Base-by-base conservation (phyloP, 2,888 invertebrate genomes). In the Drosophila nigricruria region DNA sequence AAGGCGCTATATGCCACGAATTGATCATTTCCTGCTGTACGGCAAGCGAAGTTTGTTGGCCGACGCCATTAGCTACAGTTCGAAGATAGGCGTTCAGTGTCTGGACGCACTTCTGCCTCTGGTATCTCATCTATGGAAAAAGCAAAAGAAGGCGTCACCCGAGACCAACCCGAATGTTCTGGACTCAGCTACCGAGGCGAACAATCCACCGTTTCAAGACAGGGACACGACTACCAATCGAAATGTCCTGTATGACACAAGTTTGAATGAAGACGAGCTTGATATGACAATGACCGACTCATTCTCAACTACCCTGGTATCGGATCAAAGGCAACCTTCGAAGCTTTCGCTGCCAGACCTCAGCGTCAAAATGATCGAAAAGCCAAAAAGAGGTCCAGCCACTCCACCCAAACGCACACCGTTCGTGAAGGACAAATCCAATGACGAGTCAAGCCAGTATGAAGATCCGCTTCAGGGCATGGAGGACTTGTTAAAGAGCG, bases 21-120 rank as follows among this genome's bases (percentile, higher is more conserved):
- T 86, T 12, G 88, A 87, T 42, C 20, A 72, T n/a, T 78, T 82
- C 43, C 16, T 89, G 42, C 5, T 38, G 16, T 63, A 72, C 5
- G 76, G 74, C 27, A 86, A 74, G 60, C 42, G 70, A 3, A 54
- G 54, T 36, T 4, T 88, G 12, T 14, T 88, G 10, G 5, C 12
- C 14, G 70, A 86, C 16, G 23, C 20, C 1, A 5, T 72, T 0
- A 25, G 1, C 6, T 52, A 23, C 27, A 1, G 32, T 6, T 18
- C 72, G 16, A 16, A 25, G 4, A 8, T 68, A 18, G 32, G 42
- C 34, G 16, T 9, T 9, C 38, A 42, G 10, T n/a, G 45, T 23
- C 2, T 70, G 23, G 38, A 52, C 16, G 9, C n/a, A 1, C 0
- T 20, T 1, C 1, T 36, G n/a, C 81, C 81, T 1, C 3, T 56